Evolutionary conservation across 1,140 invertebrate species (phyloP), one percentile per base, ranked within the genome.

Genomic region (Drosophila littoralis): DNA sequence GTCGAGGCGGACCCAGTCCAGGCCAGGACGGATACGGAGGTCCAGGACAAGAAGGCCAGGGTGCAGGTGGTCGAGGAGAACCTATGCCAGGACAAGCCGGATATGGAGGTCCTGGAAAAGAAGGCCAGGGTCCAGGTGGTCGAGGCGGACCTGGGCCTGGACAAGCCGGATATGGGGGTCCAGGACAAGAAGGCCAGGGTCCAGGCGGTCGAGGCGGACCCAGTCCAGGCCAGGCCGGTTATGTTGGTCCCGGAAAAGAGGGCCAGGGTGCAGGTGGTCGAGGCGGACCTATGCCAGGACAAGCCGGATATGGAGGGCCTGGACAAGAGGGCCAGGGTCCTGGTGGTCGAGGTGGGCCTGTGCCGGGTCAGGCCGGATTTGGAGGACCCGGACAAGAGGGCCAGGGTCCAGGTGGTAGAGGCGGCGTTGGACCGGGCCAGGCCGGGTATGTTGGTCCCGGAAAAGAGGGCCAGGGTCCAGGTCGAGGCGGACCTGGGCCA

Each of bases 221-320:
- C 9, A 22, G 40, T 36, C 33, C n/a, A 4, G 52, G 42, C 3
- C 51, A 35, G 1, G 52, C 17, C 2, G 51, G 6, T 22, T 38
- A 7, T 35, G 43, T 52, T 2, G 22, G 22, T 22, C 22, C 22
- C 0, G 22, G 22, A 22, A 1, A 22, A 15, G 33, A 13, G 8
- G 52, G 43, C 13, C 42, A 45, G 28, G 50, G 35, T 4, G 51
- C 36, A 13, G 50, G 28, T 3, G 22, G 22, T 22, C 22, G 22
- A 22, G 22, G 1, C 1, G 17, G 17, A 17, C 17, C 17, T 17
- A 1, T 1, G 17, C n/a, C n/a, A n/a, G n/a, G n/a, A n/a, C n/a
- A n/a, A n/a, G n/a, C n/a, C n/a, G n/a, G n/a, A n/a, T n/a, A 57
- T 3, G 61, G 17, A 36, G 77, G 46, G 13, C 12, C 32, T 4